Percentiles rank a stretch among this genome's conserved stretches.
These are phyloP conservation scores for rat (Rattus norvegicus) DNA, from an alignment of 2,113 vertebrate genomes.

Conservation along the genomic window DNA sequence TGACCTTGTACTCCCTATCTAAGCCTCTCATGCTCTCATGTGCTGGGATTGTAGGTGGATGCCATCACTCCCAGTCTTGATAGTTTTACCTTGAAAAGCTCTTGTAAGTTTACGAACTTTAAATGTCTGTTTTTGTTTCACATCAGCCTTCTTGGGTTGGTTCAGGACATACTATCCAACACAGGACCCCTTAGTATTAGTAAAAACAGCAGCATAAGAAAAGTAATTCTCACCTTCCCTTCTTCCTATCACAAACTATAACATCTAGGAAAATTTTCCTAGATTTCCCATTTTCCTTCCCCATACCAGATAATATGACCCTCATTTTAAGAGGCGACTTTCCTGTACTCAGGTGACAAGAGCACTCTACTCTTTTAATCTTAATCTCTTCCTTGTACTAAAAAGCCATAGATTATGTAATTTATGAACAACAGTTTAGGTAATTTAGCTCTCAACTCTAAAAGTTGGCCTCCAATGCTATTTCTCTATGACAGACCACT, in stretches of 20 bases:
- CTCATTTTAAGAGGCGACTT: neutral
- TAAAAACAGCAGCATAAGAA: neutral
- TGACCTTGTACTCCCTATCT: neutral
- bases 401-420: neutral
- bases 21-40: neutral
- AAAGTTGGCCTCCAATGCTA: neutral
- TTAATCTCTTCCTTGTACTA: neutral
- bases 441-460: neutral
- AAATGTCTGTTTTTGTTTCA: neutral
- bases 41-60: too few species aligned
- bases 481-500: neutral
- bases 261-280: neutral
- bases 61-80: neutral
- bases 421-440: neutral
- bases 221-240: neutral
- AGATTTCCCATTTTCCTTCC: too few species aligned
- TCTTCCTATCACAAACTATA: neutral
- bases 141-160: neutral
- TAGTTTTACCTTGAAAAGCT: neutral
- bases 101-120: neutral
- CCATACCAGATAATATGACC: neutral
- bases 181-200: neutral
- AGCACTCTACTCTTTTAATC: neutral
- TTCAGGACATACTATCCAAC: neutral
- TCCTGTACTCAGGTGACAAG: neutral